Conservation (phyloP, 2,113 vertebrate species). For the Garra rufa region DNA sequence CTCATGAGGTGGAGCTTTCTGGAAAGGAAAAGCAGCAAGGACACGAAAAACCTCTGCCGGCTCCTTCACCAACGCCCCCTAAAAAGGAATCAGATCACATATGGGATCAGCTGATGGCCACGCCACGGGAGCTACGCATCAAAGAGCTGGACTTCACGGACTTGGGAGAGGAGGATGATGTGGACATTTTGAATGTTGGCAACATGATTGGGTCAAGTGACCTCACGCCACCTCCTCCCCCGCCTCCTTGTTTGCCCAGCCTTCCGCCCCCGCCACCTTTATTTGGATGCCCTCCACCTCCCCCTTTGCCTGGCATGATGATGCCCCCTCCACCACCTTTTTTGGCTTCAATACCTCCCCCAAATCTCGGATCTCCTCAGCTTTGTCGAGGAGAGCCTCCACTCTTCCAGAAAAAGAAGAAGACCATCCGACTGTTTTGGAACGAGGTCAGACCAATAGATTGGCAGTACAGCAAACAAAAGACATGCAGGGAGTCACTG, state of each 20-base stretch:
- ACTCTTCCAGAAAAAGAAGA: conserved; percentile 95
- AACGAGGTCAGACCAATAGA: conserved; percentile 93
- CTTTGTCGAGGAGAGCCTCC: conserved; percentile 84
- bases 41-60: conserved; percentile 58
- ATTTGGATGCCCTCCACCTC: conserved; percentile 80
- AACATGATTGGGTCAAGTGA: conserved; percentile 77
- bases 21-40: conserved; percentile 76
- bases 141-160: conserved; percentile 99
- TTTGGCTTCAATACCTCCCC: conserved; percentile 65
- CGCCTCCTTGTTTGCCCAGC: conserved; percentile 69
- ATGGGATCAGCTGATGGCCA: conserved; percentile 97
- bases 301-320: conserved; percentile 78
- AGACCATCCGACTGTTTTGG: conserved; percentile 98
- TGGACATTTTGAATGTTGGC: conserved; percentile 88
- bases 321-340: conserved; percentile 79
- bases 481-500: conserved; percentile 88
- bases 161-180: conserved; percentile 91
- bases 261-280: conserved; percentile 84
- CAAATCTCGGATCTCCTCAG: conserved; percentile 82
- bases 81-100: conserved; percentile 94
- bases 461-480: conserved; percentile 89
- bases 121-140: conserved; percentile 91
- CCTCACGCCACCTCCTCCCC: conserved; percentile 80
- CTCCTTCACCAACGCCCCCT: conserved; percentile 58
- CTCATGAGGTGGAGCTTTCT: conserved; percentile 76